Evolutionary conservation across 2,113 vertebrate species (phyloP), one percentile per base, ranked within the genome.

Genomic region (Varanus komodoensis): DNA sequence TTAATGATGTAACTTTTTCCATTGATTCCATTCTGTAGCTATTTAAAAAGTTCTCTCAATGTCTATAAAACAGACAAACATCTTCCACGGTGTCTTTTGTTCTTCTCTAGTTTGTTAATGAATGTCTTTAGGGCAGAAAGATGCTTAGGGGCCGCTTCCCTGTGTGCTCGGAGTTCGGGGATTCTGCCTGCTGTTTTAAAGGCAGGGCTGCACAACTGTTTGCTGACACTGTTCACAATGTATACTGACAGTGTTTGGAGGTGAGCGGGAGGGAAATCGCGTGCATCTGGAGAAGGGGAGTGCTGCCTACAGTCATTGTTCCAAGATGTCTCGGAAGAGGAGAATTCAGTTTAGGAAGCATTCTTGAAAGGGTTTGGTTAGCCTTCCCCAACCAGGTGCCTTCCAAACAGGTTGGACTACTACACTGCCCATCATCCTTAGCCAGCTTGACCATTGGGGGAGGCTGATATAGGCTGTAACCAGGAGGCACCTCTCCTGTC

Each of bases 11-110:
- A 75, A 82, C 44, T 75, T 91, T 88, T 84, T 52, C 79, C 68
- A 83, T 83, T 68, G 79, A 82, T 91, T 87, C 81, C 44, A 75
- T 91, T 91, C 23, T 86, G 83, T 12, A 54, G 82, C 75, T 73
- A 54, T 77, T 86, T 75, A 85, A 86, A n/a, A 29, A 67, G 77
- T 48, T 38, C 32, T 79, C 69, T 84, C 75, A 84, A 83, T 75
- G 38, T 67, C 67, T 81, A 27, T 86, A 89, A 81, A 89, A 85
- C 34, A 81, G 68, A 85, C 38, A 67, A 64, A 81, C 89, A 38
- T 82, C 84, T 87, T 86, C 83, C 25, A 3, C 25, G 3, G 12
- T 81, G 6, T 54, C n/a, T 57, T 86, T 84, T 84, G 48, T 68
- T 84, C 25, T 21, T 61, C 23, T 85, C 54, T 88, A 38, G 75